phyloP scores from a whole-genome alignment of 2,888 invertebrate genomes.

The Dasysyrphus albostriatus region DNA sequence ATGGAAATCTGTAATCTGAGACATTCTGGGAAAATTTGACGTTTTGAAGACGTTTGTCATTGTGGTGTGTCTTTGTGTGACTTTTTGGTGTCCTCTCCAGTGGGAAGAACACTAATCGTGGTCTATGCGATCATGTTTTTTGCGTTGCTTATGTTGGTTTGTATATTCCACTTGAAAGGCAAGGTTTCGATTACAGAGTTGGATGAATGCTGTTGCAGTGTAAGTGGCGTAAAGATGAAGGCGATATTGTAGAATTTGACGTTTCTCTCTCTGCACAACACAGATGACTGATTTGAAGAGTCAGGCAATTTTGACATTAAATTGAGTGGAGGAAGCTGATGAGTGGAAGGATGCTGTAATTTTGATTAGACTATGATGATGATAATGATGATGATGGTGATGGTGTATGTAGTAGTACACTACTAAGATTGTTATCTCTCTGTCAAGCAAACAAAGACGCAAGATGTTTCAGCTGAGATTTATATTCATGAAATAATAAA shows the following conservation, averaged over 20 bases:
- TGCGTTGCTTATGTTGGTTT: slow-evolving; percentile 11
- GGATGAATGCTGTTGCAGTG: slow-evolving; percentile 34
- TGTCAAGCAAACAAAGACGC: slow-evolving; percentile 26
- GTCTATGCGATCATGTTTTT: slow-evolving; percentile 67
- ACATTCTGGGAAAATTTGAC: slow-evolving; percentile 76
- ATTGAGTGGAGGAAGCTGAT: slow-evolving; percentile 64
- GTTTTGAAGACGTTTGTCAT: slow-evolving; percentile 76
- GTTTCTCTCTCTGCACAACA: slow-evolving; percentile 26
- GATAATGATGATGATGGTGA: neutral
- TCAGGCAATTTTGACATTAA: slow-evolving; percentile 68
- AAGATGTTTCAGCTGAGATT: slow-evolving; percentile 11
- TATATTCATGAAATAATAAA: neutral
- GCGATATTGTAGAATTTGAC: slow-evolving; percentile 37
- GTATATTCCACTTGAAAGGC: slow-evolving; percentile 64
- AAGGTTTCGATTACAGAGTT: slow-evolving; percentile 69
- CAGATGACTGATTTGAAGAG: slow-evolving; percentile 50
- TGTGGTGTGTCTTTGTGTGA: slow-evolving; percentile 69
- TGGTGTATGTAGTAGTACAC: neutral
- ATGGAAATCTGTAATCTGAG: slow-evolving; percentile 76
- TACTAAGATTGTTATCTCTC: slow-evolving; percentile 33
- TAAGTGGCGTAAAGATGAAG: slow-evolving; percentile 72
- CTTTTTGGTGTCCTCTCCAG: slow-evolving; percentile 63
- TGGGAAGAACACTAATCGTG: slow-evolving; percentile 63
- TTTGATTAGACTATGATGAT: slow-evolving; percentile 37
- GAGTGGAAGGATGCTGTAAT: slow-evolving; percentile 45